Evolutionary conservation across 2,797 vertebrate genomes (phyloP), one percentile per base, ranked within the genome.

Genomic region (Pseudomugil gertrudae): DNA sequence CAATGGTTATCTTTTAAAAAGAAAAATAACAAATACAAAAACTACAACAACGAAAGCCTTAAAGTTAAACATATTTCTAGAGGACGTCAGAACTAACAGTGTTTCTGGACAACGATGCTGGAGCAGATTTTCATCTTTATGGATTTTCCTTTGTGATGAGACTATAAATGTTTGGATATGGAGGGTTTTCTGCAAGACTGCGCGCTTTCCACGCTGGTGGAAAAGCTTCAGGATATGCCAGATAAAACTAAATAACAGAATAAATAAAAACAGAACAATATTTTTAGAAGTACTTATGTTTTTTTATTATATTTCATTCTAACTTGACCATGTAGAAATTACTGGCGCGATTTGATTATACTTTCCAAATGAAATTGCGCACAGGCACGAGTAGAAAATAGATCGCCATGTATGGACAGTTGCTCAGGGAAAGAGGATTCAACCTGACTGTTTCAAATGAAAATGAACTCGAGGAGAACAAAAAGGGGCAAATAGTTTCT

Each of bases 141-240:
- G 69, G 32, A 40, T 64, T 57, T 74, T 27, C 9, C 30, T 40
- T 10, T 21, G 57, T 51, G 19, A 69, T 59, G 32, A 14, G 48
- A 24, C 51, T 53, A 67, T 66, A 26, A 45, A 23, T 71, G 72
- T 40, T 45, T 57, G 58, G 13, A 63, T 48, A 21, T 27, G 75
- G 40, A 15, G 13, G 48, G 35, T 15, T 50, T 83, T 80, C 67
- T 52, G 72, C 69, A 27, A 72, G 70, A 57, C 24, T 57, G 82
- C 27, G 47, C 57, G 51, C 63, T 60, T 43, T 2, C 9, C 14
- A 21, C 53, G 45, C 35, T 40, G 63, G 56, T 38, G 15, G 4
- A 10, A 50, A 26, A 43, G 43, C 71, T 65, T 1, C 0, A 29
- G 74, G 59, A 59, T 0, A 11, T 5, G 14, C 2, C 62, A 53